A percentile compares a stretch with the other conserved stretches of the same genome.
Conservation (phyloP, 2,888 invertebrate genomes). For the Clanis bilineata region DNA sequence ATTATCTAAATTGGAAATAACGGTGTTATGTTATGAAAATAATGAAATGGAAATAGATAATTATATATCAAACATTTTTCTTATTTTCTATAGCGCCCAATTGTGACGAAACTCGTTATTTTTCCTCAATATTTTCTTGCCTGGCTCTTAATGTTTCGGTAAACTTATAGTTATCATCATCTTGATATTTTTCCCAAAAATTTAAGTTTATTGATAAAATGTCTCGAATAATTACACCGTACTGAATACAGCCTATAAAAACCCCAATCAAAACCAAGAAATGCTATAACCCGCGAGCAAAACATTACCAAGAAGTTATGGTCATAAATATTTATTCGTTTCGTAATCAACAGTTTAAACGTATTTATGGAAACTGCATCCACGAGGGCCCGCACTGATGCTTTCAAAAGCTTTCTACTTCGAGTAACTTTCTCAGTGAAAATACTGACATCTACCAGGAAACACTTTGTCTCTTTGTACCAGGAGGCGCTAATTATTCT, state of each 20-base stretch:
- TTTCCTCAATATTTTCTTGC: too few species aligned
- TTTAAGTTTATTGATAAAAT: too few species aligned
- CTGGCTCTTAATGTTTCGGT: too few species aligned
- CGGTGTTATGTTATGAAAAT: too few species aligned
- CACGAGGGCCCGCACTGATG: background rate
- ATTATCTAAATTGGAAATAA: too few species aligned
- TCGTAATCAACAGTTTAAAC: background rate
- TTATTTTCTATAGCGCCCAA: too few species aligned
- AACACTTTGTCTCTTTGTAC: conserved; percentile 12
- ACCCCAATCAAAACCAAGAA: background rate
- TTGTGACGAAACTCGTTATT: too few species aligned
- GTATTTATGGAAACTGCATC: conserved; percentile 1
- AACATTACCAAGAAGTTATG: background rate
- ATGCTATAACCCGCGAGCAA: background rate
- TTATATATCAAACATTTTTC: too few species aligned
- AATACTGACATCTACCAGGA: conserved; percentile 26
- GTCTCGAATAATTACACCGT: background rate
- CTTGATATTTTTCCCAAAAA: too few species aligned
- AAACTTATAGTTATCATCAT: too few species aligned
- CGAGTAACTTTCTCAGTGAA: conserved; percentile 37
- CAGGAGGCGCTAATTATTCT: conserved; percentile 6
- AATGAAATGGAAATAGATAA: too few species aligned
- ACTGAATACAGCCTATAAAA: background rate
- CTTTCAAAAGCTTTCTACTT: conserved; percentile 25
- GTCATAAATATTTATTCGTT: background rate